Conservation (phyloP, 2,888 invertebrate species). For the Ametastegia equiseti region DNA sequence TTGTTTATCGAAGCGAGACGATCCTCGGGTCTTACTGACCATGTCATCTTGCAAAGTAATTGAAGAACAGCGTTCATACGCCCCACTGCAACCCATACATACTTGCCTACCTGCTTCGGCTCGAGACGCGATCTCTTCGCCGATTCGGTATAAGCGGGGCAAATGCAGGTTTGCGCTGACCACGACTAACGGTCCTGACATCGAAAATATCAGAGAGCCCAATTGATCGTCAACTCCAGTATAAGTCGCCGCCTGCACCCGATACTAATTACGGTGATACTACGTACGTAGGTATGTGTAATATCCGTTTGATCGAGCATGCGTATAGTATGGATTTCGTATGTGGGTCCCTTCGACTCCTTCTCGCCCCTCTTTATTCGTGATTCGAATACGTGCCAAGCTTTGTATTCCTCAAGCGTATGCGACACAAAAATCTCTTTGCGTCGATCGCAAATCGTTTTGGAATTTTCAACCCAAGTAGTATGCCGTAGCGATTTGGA, state of each 20-base stretch:
- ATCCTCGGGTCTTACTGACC: not conserved
- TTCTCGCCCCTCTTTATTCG: not conserved
- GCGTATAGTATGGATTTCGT: conserved; percentile 1
- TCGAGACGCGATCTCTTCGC: not conserved
- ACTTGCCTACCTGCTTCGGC: too few relatives aligned
- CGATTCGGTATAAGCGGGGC: conserved; percentile 32
- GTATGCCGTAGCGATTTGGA: not conserved
- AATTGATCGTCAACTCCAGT: conserved; percentile 39
- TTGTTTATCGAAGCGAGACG: conserved; percentile 21
- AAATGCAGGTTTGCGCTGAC: conserved; percentile 28
- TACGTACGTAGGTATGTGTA: not conserved
- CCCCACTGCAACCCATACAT: conserved; percentile 4
- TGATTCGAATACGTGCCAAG: conserved; percentile 35
- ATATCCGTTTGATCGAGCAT: not conserved
- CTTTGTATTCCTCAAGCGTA: conserved; percentile 24
- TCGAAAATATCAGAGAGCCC: conserved; percentile 33
- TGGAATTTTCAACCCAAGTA: conserved; percentile 17
- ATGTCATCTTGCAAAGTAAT: conserved; percentile 6
- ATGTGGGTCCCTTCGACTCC: not conserved
- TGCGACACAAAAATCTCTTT: conserved; percentile 43
- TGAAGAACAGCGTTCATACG: conserved; percentile 17
- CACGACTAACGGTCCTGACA: conserved; percentile 32
- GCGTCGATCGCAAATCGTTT: conserved; percentile 13
- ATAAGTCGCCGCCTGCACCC: conserved; percentile 21
- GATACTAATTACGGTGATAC: conserved; percentile 37